Base-by-base conservation (phyloP, 2,113 vertebrate species). In the Leptocoma aspasia region DNA sequence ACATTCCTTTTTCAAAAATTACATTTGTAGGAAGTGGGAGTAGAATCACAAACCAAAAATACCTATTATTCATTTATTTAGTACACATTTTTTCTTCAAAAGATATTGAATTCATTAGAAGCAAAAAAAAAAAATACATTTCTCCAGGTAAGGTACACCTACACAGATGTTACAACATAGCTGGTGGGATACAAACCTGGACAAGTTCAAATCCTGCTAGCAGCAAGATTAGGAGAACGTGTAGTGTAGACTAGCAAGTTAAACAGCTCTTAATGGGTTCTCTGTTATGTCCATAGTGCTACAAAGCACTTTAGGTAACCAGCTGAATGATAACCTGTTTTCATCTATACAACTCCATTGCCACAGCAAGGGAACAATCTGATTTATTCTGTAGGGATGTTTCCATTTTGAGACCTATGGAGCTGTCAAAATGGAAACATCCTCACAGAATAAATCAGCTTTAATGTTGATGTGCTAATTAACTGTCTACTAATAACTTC, bases 81-180 rank as follows among this genome's bases (percentile, higher is more conserved):
- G 5, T 8, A 13, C 11, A 70, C 1, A 6, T 4, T 1, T 44
- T 92, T 39, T 80, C 24, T 80, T 80, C 15, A 53, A 68, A 88
- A 54, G 8, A 15, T 26, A 4, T 10, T 82, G 22, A 90, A 73
- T 56, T 73, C 13, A 45, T 60, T 69, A 42, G 13, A 52, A 78
- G 24, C 1, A 59, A 53, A 71, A 81, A 9, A 59, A 53, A 71
- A 81, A 9, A 11, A 4, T 3, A 3, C 8, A 33, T 14, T 49
- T 76, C 7, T 94, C 37, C 16, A 22, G 17, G 6, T 63, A 53
- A 72, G 16, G 4, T 69, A 41, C 0, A 0, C 13, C 42, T 31
- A 31, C 1, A 1, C 17, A 60, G 54, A 54, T 54, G 20, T 79
- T 83, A 41, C 13, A 59, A 28, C 13, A 37, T 10, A 60, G 60